A percentile compares a stretch with the other conserved stretches of the same genome.
Conservation (phyloP, 2,113 vertebrate genomes). For the Gorsachius goisagi region DNA sequence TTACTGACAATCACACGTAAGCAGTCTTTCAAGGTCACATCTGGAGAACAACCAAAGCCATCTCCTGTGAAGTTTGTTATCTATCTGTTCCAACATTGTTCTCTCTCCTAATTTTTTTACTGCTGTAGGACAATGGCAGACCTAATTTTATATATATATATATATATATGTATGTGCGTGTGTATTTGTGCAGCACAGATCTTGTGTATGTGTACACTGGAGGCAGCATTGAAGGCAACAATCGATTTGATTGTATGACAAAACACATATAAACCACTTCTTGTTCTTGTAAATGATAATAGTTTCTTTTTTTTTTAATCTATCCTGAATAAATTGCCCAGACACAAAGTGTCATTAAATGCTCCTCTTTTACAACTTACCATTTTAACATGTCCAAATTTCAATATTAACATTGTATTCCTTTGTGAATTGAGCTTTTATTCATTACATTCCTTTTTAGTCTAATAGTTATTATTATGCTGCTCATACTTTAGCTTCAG, state of each 20-base stretch:
- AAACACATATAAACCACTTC: not conserved
- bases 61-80: not conserved
- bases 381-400: conserved; percentile 26
- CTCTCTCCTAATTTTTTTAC: not conserved
- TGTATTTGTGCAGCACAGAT: not conserved
- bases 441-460: conserved; percentile 43
- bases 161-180: not conserved
- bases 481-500: conserved; percentile 52
- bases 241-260: not conserved
- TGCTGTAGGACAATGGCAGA: not conserved
- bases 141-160: not conserved
- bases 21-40: not conserved
- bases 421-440: conserved; percentile 50
- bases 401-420: conserved; percentile 44
- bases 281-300: not conserved
- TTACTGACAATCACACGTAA: not conserved
- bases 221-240: not conserved
- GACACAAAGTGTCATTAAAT: conserved; percentile 6
- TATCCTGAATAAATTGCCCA: not conserved
- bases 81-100: not conserved
- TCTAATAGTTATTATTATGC: conserved; percentile 63
- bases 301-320: not conserved
- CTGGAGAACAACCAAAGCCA: not conserved
- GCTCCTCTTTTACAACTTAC: not conserved
- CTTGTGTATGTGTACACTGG: rapidly evolving